Evolutionary conservation across 1,140 invertebrate genomes (phyloP), one percentile per base, ranked within the genome.

Genomic region (Drosophila orena): DNA sequence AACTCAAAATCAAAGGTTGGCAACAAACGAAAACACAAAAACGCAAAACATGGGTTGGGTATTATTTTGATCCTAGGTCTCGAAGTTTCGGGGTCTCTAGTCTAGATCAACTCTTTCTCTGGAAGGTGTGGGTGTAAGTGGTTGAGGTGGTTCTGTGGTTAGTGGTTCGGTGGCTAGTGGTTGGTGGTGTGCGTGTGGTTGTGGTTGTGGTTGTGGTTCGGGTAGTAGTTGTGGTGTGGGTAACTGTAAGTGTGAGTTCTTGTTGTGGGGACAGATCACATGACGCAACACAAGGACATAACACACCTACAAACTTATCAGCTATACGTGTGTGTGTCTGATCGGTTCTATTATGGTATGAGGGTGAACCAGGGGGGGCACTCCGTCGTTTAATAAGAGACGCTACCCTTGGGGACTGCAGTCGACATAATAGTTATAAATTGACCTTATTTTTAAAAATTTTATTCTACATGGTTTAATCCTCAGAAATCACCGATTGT

Each of bases 401-500:
- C 84, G 84, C 84, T 88, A 89, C 84, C 86, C 81, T 80, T 71
- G 90, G 90, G 90, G 90, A 78, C 90, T 91, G 90, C 90, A 91
- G 90, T 91, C 90, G 90, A 91, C 17, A 72, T 84, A 79, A 72
- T 1, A 52, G 11, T 50, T 24, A 43, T 35, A 44, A 43, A 20
- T 38, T 52, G 46, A 38, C n/a, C 15, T 56, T 17, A 30, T 46
- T 57, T 50, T 15, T 7, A 30, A 53, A 46, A 15, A n/a, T n/a
- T n/a, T n/a, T 43, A 44, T 61, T 59, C 61, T 50, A 27, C 5
- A 60, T 30, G 30, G 30, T 64, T 58, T 38, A 10, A 40, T 57
- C 44, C 64, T 57, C 65, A 46, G 27, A 22, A 65, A 53, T 66
- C 56, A 61, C 34, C 58, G 58, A 37, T 56, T 37, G 14, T 46